Conservation (phyloP, 2,888 invertebrate species). For the Venustoraphidia nigricollis region DNA sequence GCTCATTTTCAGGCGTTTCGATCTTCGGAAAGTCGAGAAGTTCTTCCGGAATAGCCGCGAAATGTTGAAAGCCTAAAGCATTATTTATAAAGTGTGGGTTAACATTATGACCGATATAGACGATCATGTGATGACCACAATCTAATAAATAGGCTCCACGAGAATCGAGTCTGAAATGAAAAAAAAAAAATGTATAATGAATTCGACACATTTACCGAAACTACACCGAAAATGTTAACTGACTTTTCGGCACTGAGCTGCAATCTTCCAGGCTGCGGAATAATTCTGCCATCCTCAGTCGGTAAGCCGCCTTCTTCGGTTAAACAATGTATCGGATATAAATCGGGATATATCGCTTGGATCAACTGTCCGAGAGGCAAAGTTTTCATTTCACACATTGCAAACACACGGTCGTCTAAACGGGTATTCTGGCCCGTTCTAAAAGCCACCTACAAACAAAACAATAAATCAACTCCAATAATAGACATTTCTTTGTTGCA, state of each 20-base stretch:
- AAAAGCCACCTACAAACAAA: slow-evolving; percentile 58
- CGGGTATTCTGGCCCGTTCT: slow-evolving; percentile 75
- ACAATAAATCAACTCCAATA: not conserved
- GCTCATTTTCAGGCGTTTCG: slow-evolving; percentile 55
- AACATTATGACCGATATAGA: slow-evolving; percentile 73
- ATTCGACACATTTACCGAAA: slow-evolving; percentile 7
- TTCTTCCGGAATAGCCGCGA: slow-evolving; percentile 60
- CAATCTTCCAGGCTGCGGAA: slow-evolving; percentile 56
- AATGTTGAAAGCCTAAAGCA: slow-evolving; percentile 61
- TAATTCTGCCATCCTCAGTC: slow-evolving; percentile 26
- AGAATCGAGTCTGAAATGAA: slow-evolving; percentile 50
- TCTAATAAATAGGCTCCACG: slow-evolving; percentile 89
- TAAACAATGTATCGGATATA: slow-evolving; percentile 74
- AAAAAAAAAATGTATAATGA: slow-evolving; percentile 3
- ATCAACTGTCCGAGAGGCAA: slow-evolving; percentile 67
- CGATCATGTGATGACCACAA: slow-evolving; percentile 61
- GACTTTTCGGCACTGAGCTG: slow-evolving; percentile 72
- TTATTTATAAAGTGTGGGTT: slow-evolving; percentile 59
- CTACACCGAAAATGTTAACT: slow-evolving; percentile 12
- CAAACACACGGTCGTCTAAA: slow-evolving; percentile 82
- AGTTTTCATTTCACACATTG: slow-evolving; percentile 88
- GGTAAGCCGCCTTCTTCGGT: slow-evolving; percentile 31
- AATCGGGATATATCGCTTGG: slow-evolving; percentile 77
- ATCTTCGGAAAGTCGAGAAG: slow-evolving; percentile 63
- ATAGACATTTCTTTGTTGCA: too few relatives aligned